phyloP scores from a whole-genome alignment of 2,888 invertebrate genomes.

The Dromius quadrimaculatus region DNA sequence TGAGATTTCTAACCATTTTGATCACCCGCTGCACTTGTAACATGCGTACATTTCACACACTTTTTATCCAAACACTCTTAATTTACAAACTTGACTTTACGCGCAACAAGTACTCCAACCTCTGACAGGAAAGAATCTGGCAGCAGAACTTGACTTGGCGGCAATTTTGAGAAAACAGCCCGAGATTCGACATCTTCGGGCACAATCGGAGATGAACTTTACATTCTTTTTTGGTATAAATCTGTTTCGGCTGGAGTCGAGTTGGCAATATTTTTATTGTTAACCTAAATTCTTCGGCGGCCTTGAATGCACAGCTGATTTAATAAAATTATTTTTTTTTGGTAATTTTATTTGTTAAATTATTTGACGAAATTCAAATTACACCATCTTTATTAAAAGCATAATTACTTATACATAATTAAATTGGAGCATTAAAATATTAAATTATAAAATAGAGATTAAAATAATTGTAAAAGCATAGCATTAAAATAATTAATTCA shows the following conservation, averaged over 20 bases:
- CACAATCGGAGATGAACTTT: slow-evolving; percentile 10
- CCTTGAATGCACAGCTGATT: slow-evolving; percentile 49
- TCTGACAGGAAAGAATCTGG: slow-evolving; percentile 48
- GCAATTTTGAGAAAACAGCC: slow-evolving; percentile 36
- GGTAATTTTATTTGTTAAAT: too few species aligned
- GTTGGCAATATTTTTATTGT: slow-evolving; percentile 37
- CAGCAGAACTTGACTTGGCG: slow-evolving; percentile 43
- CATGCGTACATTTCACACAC: slow-evolving; percentile 49
- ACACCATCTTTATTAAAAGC: too few species aligned
- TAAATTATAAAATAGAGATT: slow-evolving; percentile 9
- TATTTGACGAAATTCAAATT: too few species aligned
- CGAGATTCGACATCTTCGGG: slow-evolving; percentile 28
- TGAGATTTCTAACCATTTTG: slow-evolving; percentile 43
- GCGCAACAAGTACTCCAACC: slow-evolving; percentile 36
- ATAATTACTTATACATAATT: background rate
- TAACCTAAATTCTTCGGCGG: slow-evolving; percentile 35
- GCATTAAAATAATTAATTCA: slow-evolving; percentile 73
- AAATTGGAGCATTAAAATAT: slow-evolving; percentile 11
- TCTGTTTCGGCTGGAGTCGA: slow-evolving; percentile 35
- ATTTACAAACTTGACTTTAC: slow-evolving; percentile 34
- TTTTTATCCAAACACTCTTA: slow-evolving; percentile 31
- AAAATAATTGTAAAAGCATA: slow-evolving; percentile 33
- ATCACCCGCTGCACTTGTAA: slow-evolving; percentile 45
- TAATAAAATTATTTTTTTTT: too few species aligned
- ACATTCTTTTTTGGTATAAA: background rate